A percentile compares a stretch with the other conserved stretches of the same genome.
Evolutionary conservation across 2,113 vertebrate species (phyloP).

Genomic region (Lates calcarifer): DNA sequence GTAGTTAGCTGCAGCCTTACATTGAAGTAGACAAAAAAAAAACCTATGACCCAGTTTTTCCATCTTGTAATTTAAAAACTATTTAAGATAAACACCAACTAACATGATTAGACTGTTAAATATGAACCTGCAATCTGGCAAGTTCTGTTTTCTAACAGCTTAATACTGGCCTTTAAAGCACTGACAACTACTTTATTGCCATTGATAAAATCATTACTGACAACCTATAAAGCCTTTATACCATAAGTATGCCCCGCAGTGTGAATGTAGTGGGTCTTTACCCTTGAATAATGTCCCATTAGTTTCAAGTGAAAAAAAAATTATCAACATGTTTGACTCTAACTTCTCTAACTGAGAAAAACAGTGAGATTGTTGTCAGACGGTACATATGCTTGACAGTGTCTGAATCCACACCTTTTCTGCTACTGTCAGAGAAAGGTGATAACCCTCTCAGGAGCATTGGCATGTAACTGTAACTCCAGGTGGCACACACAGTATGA

Average conservation of each 20-base stretch:
- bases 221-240: neutral
- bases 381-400: constrained; percentile 44
- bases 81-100: neutral
- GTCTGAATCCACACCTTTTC: constrained; percentile 81
- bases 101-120: neutral
- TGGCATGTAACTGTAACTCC: constrained; percentile 86
- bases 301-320: neutral
- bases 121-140: neutral
- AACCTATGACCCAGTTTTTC: neutral
- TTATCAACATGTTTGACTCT: neutral
- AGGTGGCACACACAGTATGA: constrained; percentile 86
- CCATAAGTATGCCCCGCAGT: neutral
- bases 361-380: constrained; percentile 26
- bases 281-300: constrained; percentile 5
- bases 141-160: neutral
- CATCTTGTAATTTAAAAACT: neutral
- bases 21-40: neutral
- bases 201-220: neutral
- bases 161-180: neutral
- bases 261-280: neutral
- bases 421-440: constrained; percentile 82
- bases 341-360: constrained; percentile 19
- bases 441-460: constrained; percentile 81
- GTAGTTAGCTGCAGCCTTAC: neutral
- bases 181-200: neutral